Conservation (phyloP, 2,888 invertebrate genomes). For the Pollenia amentaria region DNA sequence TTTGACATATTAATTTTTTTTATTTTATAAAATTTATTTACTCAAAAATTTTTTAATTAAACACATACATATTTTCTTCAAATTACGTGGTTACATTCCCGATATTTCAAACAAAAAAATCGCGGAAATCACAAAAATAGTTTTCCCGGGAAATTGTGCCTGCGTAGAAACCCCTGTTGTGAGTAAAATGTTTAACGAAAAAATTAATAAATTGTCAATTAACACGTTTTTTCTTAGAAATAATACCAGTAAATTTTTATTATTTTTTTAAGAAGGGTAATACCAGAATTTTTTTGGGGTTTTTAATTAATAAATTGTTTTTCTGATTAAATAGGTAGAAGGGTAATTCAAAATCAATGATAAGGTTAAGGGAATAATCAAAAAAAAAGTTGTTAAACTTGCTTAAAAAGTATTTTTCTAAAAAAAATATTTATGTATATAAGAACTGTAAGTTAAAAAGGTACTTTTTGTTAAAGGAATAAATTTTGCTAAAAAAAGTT, state of each 20-base stretch:
- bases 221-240: slow-evolving; percentile 56
- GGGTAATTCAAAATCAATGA: slow-evolving; percentile 11
- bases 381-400: neutral
- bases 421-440: no score
- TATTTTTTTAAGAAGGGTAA: slow-evolving; percentile 18
- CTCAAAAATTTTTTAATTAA: no score
- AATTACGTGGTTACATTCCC: no score
- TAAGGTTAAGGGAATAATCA: neutral
- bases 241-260: neutral
- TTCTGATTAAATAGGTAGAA: neutral
- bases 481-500: no score
- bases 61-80: no score
- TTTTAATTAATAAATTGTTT: slow-evolving; percentile 48
- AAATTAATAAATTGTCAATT: slow-evolving; percentile 51
- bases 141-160: no score
- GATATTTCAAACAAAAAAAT: no score
- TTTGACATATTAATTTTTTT: no score
- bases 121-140: no score
- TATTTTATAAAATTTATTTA: no score
- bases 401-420: neutral
- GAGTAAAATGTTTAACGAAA: slow-evolving; percentile 31
- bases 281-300: neutral
- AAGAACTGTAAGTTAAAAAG: no score
- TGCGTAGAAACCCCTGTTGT: neutral
- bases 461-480: no score